Evolutionary conservation across 1,140 invertebrate species (phyloP).

Genomic region (Halesus radiatus): DNA sequence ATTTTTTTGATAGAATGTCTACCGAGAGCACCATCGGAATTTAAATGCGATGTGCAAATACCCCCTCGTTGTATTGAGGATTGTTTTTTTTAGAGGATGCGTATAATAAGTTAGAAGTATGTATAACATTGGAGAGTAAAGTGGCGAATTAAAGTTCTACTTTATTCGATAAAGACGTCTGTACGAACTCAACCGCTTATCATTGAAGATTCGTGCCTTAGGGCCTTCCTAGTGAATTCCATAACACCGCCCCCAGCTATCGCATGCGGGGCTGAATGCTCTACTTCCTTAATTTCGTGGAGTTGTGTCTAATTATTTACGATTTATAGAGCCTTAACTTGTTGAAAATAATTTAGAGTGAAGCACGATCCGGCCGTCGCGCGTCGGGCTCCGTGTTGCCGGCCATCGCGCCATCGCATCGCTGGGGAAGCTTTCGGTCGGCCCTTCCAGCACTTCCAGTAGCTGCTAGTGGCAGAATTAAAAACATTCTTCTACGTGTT

Average conservation of each 20-base stretch:
- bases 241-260: slow-evolving; percentile 2
- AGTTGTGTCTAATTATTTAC: slow-evolving; percentile 58
- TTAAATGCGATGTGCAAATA: too few relatives aligned
- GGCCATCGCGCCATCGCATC: background rate
- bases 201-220: too few relatives aligned
- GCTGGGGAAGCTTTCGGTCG: slow-evolving; percentile 4
- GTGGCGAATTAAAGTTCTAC: too few relatives aligned
- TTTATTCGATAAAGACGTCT: too few relatives aligned
- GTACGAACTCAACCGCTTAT: too few relatives aligned
- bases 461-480: slow-evolving; percentile 23
- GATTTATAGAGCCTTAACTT: slow-evolving; percentile 57
- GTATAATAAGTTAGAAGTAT: too few relatives aligned
- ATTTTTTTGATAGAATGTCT: too few relatives aligned
- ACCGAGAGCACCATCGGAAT: too few relatives aligned
- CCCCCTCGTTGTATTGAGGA: too few relatives aligned
- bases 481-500: slow-evolving; percentile 40
- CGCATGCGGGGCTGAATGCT: slow-evolving; percentile 47
- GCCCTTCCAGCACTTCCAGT: background rate
- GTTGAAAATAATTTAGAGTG: slow-evolving; percentile 55
- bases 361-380: slow-evolving; percentile 10
- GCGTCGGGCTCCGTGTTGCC: background rate
- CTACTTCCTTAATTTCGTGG: slow-evolving; percentile 56
- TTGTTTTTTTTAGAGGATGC: too few relatives aligned
- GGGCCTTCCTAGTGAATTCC: too few relatives aligned
- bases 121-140: too few relatives aligned